A percentile compares a stretch with the other conserved stretches of the same genome.
Conservation (phyloP, 2,888 invertebrate species). For the Cordylochernes scorpioides region DNA sequence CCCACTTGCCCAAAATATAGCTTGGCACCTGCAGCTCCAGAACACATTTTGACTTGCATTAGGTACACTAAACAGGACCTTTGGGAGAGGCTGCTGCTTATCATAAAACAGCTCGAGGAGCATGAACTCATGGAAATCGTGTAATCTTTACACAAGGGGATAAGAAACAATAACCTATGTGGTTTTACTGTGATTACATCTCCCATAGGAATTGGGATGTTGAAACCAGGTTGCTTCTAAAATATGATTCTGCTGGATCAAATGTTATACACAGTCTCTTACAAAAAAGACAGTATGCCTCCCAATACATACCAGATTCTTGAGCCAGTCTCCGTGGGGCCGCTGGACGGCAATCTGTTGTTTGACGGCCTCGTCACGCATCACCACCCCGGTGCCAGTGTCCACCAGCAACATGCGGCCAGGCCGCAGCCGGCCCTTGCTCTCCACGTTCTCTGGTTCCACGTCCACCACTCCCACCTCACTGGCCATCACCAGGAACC, state of each 20-base stretch:
- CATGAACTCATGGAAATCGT: too few species aligned
- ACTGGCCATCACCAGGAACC: conserved; percentile 90
- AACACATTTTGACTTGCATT: too few species aligned
- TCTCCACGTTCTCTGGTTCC: conserved; percentile 51
- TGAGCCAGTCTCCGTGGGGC: conserved; percentile 70
- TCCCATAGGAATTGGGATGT: not conserved
- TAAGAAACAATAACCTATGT: too few species aligned
- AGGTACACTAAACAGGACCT: too few species aligned
- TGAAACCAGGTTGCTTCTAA: not conserved
- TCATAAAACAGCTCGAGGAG: too few species aligned
- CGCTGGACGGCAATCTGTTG: conserved; percentile 54
- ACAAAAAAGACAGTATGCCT: too few species aligned
- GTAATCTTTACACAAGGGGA: too few species aligned
- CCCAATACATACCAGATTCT: conserved; percentile 36
- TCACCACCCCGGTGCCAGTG: conserved; percentile 56
- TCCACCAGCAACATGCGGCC: conserved; percentile 94
- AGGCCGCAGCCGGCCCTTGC: conserved; percentile 75
- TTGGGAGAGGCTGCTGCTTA: too few species aligned
- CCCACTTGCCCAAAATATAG: too few species aligned
- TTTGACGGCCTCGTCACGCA: conserved; percentile 80
- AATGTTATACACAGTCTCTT: too few species aligned
- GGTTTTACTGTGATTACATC: not conserved
- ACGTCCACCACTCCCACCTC: conserved; percentile 78
- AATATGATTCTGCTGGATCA: too few species aligned
- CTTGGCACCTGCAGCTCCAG: too few species aligned